phyloP scores from a whole-genome alignment of 2,888 invertebrate genomes.

The Plebejus argus region DNA sequence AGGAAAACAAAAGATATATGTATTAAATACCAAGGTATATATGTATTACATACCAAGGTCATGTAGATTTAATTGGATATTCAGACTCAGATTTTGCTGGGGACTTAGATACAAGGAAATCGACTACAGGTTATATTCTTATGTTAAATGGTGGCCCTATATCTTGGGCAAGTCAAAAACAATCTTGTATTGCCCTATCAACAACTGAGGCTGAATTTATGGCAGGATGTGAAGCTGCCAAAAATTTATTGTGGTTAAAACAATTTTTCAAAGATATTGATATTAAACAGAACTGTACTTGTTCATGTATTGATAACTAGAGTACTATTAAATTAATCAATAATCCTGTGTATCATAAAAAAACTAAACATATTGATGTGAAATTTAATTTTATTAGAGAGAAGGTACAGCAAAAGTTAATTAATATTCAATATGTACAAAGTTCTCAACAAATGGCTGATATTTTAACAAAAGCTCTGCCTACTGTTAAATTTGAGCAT shows the following conservation, averaged over 20 bases:
- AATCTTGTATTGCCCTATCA: conserved; percentile 37
- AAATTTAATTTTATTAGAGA: conserved; percentile 38
- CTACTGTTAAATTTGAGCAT: background rate
- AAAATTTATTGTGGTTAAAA: conserved; percentile 37
- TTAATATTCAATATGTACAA: background rate
- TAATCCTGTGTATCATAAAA: conserved; percentile 38
- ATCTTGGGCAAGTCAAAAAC: conserved; percentile 39
- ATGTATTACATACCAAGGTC: background rate
- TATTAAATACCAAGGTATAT: no score
- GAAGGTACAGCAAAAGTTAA: conserved; percentile 20
- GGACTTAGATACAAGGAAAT: conserved; percentile 38
- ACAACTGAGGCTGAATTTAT: conserved; percentile 40
- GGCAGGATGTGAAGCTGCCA: conserved; percentile 38
- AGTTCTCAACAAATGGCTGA: background rate
- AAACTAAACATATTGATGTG: conserved; percentile 38
- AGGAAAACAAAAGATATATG: no score
- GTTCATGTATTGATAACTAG: conserved; percentile 33
- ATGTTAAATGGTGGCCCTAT: conserved; percentile 38
- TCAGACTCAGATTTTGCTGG: conserved; percentile 39
- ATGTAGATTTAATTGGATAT: conserved; percentile 27
- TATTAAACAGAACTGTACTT: conserved; percentile 22
- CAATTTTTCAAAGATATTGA: conserved; percentile 34
- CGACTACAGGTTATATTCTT: conserved; percentile 39
- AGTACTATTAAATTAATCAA: conserved; percentile 35
- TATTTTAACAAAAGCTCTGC: background rate